Evolutionary conservation across 2,113 vertebrate species (phyloP).

Genomic region (Megaleporinus macrocephalus): DNA sequence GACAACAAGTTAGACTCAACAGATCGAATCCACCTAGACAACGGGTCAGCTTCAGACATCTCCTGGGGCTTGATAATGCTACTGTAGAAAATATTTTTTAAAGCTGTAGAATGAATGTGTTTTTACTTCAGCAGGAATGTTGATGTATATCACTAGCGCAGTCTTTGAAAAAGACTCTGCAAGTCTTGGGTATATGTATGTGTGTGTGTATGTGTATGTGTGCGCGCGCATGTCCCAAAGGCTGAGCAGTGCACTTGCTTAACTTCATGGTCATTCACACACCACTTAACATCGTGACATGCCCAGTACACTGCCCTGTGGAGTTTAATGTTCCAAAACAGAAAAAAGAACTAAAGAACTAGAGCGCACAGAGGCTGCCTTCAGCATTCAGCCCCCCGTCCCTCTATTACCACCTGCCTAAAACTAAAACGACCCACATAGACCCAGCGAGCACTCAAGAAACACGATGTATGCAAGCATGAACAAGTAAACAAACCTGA

Average conservation of each 20-base stretch:
- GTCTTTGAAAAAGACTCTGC: too few relatives aligned
- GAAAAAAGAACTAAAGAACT: neutral
- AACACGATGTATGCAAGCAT: neutral
- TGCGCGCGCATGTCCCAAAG: constrained; percentile 16
- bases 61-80: too few relatives aligned
- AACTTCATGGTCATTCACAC: constrained; percentile 45
- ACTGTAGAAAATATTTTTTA: too few relatives aligned
- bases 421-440: constrained; percentile 18
- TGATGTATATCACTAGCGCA: too few relatives aligned
- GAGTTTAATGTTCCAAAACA: constrained; percentile 61
- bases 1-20: constrained; percentile 9
- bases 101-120: too few relatives aligned
- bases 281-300: constrained; percentile 36
- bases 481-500: neutral
- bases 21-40: neutral
- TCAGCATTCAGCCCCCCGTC: neutral
- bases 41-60: too few relatives aligned
- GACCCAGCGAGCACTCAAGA: neutral
- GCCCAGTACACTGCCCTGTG: constrained; percentile 40
- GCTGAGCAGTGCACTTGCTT: constrained; percentile 21
- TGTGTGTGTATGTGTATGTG: constrained; percentile 2
- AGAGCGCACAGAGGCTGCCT: neutral
- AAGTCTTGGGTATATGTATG: neutral
- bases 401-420: constrained; percentile 1
- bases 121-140: too few relatives aligned